Conservation (phyloP, 2,797 vertebrate species). For the Bryconaethiops microstoma region DNA sequence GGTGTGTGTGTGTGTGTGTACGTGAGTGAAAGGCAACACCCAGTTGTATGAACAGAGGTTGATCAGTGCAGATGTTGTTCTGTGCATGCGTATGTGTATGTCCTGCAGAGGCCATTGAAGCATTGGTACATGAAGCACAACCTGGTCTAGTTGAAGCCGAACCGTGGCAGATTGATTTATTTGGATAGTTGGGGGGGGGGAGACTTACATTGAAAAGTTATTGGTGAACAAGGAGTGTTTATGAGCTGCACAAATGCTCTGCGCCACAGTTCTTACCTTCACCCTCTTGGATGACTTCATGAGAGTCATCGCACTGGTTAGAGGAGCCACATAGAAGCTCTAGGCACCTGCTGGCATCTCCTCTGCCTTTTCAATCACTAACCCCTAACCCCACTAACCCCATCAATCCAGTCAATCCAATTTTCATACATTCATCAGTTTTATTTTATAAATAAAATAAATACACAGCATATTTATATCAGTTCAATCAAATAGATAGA, state of each 20-base stretch:
- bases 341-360: background rate
- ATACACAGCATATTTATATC: constrained; percentile 15
- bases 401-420: background rate
- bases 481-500: background rate
- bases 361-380: background rate
- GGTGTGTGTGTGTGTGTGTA: constrained; percentile 59
- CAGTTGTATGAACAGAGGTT: constrained; percentile 64
- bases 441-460: constrained; percentile 35
- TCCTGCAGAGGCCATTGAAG: constrained; percentile 67
- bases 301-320: background rate
- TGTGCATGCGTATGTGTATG: constrained; percentile 28
- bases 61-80: constrained; percentile 54
- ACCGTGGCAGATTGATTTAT: constrained; percentile 65
- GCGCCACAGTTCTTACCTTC: background rate
- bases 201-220: constrained; percentile 20
- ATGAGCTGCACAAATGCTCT: constrained; percentile 22
- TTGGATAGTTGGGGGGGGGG: constrained; percentile 30
- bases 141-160: constrained; percentile 79
- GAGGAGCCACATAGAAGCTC: background rate
- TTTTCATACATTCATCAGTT: background rate
- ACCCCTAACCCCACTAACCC: background rate
- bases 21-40: constrained; percentile 62
- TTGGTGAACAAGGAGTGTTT: constrained; percentile 30
- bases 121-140: constrained; percentile 66
- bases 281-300: background rate